Conservation (phyloP, 2,888 invertebrate species). For the Maniola hyperantus region DNA sequence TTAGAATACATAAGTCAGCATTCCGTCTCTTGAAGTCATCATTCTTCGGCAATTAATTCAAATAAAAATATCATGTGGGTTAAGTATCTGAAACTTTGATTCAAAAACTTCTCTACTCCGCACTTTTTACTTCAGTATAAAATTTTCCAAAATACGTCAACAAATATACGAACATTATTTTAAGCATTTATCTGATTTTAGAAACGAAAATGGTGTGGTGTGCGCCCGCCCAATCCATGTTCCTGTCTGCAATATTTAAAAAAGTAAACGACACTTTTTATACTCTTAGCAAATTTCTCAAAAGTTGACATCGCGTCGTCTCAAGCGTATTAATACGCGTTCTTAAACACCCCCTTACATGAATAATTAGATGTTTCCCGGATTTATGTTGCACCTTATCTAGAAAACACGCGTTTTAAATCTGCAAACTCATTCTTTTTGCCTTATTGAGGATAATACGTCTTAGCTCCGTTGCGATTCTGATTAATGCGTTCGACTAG, state of each 20-base stretch:
- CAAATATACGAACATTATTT: neutral
- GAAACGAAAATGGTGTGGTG: neutral
- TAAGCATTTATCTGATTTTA: neutral
- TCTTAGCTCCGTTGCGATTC: constrained; percentile 74
- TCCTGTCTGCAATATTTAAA: constrained; percentile 62
- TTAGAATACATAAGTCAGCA: too few species aligned
- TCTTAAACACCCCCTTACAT: constrained; percentile 79
- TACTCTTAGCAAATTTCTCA: constrained; percentile 67
- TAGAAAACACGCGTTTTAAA: constrained; percentile 78
- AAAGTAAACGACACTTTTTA: constrained; percentile 70
- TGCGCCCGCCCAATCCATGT: constrained; percentile 75
- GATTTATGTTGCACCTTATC: constrained; percentile 74
- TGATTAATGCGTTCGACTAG: constrained; percentile 78
- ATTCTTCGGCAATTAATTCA: too few species aligned
- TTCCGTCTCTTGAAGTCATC: too few species aligned
- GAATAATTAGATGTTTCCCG: constrained; percentile 80
- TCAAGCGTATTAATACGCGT: constrained; percentile 72
- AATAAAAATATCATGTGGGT: too few species aligned
- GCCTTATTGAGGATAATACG: constrained; percentile 81
- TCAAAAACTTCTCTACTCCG: too few species aligned
- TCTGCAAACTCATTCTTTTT: constrained; percentile 79
- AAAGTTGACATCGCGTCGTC: constrained; percentile 55
- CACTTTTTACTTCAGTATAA: too few species aligned
- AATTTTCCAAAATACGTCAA: neutral
- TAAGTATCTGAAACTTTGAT: too few species aligned